Evolutionary conservation across 2,797 vertebrate species (phyloP).

Genomic region (Rhincodon typus): DNA sequence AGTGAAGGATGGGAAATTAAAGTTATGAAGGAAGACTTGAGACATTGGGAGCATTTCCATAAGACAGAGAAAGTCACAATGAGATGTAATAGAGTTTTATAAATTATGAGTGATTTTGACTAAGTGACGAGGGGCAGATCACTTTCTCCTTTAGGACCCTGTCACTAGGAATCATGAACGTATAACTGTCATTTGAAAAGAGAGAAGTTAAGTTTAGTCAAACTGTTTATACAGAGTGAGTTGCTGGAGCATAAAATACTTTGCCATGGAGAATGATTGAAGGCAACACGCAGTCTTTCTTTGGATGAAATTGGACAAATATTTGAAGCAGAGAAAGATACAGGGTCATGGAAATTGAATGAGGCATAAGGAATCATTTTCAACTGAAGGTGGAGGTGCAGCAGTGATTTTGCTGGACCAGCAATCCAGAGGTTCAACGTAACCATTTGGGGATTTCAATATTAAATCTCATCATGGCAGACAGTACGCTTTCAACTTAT

Average conservation of each 20-base stretch:
- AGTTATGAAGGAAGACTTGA: not conserved
- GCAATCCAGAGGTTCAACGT: too few relatives aligned
- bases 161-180: not conserved
- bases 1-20: not conserved
- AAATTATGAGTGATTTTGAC: not conserved
- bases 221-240: not conserved
- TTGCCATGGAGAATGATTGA: not conserved
- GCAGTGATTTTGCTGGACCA: too few relatives aligned
- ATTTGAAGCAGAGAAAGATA: not conserved
- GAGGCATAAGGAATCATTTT: not conserved
- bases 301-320: not conserved
- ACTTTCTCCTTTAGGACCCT: not conserved
- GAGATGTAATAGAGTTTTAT: not conserved
- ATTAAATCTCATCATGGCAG: too few relatives aligned
- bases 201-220: not conserved
- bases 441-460: too few relatives aligned
- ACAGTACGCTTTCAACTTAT: too few relatives aligned
- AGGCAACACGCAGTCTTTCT: not conserved
- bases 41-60: not conserved
- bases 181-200: not conserved
- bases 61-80: not conserved
- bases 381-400: not conserved
- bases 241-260: not conserved
- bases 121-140: not conserved
- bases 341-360: not conserved